Conservation (phyloP, 2,888 invertebrate genomes). For the Cylloceria caligata region DNA sequence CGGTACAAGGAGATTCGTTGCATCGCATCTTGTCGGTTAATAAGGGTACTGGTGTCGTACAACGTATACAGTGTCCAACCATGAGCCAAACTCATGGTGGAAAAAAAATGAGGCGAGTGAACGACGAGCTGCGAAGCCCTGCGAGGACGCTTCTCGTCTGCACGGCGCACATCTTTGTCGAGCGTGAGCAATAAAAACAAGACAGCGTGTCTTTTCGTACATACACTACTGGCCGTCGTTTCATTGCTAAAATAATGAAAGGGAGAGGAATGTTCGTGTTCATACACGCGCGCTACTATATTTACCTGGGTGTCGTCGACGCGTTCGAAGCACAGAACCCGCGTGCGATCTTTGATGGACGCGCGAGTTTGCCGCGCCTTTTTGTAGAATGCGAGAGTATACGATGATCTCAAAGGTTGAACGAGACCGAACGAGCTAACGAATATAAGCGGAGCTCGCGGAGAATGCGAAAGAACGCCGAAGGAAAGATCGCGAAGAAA, state of each 20-base stretch:
- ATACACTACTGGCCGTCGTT: constrained; percentile 37
- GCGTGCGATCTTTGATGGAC: constrained; percentile 1
- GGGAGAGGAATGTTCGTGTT: constrained; percentile 53
- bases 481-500: constrained; percentile 57
- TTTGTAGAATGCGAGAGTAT: constrained; percentile 6
- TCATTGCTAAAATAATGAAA: constrained; percentile 74
- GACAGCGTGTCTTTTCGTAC: constrained; percentile 62
- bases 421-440: constrained; percentile 12
- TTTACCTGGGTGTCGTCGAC: constrained; percentile 48
- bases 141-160: constrained; percentile 57
- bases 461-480: constrained; percentile 51
- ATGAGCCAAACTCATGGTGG: constrained; percentile 31
- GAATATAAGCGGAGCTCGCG: constrained; percentile 33
- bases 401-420: constrained; percentile 13
- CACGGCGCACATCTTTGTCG: constrained; percentile 47
- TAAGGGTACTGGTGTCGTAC: constrained; percentile 34
- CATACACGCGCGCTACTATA: constrained; percentile 44
- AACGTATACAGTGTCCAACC: constrained; percentile 11
- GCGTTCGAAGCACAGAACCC: constrained; percentile 20
- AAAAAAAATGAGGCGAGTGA: constrained; percentile 44
- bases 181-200: constrained; percentile 47
- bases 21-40: constrained; percentile 51
- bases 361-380: constrained; percentile 14
- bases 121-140: constrained; percentile 64
- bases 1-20: constrained; percentile 58